Conservation (phyloP, 2,797 vertebrate genomes). For the Sebastes aleutianus region DNA sequence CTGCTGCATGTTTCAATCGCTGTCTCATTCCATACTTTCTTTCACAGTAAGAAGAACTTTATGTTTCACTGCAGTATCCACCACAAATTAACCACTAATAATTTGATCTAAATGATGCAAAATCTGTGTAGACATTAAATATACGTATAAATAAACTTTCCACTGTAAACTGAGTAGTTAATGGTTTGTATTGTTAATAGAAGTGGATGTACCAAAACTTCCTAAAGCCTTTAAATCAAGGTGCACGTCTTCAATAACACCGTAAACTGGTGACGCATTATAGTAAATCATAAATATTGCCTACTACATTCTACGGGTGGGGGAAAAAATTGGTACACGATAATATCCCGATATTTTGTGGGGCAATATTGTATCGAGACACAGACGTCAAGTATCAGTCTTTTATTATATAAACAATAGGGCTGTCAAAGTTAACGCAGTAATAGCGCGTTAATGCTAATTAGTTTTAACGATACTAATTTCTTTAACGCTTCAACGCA, state of each 20-base stretch:
- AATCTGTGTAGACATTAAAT: not conserved
- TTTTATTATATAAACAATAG: too few relatives aligned
- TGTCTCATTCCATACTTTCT: not conserved
- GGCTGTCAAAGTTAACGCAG: too few relatives aligned
- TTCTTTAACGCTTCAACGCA: fast-evolving
- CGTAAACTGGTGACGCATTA: not conserved
- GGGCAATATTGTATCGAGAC: too few relatives aligned
- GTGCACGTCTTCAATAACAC: not conserved
- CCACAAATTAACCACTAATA: not conserved
- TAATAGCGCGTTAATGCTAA: too few relatives aligned
- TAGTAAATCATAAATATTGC: not conserved
- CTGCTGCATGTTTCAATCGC: not conserved
- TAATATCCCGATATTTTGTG: too few relatives aligned
- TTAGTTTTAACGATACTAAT: too few relatives aligned
- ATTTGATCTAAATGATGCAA: fast-evolving
- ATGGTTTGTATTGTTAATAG: not conserved
- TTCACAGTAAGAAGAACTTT: not conserved
- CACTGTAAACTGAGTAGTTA: not conserved
- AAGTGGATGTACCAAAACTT: not conserved
- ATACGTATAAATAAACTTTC: not conserved
- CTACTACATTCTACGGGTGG: not conserved
- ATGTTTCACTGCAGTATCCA: not conserved
- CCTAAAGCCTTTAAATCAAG: not conserved
- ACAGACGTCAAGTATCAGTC: too few relatives aligned
- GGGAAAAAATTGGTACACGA: fast-evolving